Base-by-base conservation (phyloP, 1,140 invertebrate genomes). In the Penaeus chinensis region DNA sequence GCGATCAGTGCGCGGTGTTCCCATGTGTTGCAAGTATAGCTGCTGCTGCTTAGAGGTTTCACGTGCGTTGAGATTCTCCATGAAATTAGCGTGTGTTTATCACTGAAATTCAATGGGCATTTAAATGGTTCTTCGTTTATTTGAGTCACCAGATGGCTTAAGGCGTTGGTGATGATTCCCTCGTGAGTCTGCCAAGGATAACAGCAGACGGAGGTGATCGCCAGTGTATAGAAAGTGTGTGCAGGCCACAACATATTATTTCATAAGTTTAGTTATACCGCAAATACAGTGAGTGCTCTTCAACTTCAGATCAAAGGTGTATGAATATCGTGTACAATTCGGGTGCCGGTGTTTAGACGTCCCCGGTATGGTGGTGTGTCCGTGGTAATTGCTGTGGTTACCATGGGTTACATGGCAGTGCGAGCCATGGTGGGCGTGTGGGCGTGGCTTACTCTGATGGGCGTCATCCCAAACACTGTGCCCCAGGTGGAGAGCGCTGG, bases 311-410 rank as follows among this genome's bases (percentile, higher is more conserved):
- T 54, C 54, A 54, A 16, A 54, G 54, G 71, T 74, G 19, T 74
- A 74, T 74, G 71, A 37, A 74, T 74, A 32, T 74, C 71, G 27
- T 37, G 71, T 24, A 74, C 71, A 74, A 74, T 74, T 85, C 84
- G 77, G 84, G 61, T 85, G 62, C 84, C 84, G 76, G 76, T 78
- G 65, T 82, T 82, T 82, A 77, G 79, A 42, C 80, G 80, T 76
- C 80, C 63, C 81, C 83, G 89, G 85, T 87, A 91, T 91, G 90
- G 91, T 91, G 79, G 90, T 91, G 89, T 89, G 91, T 80, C 90
- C 91, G 82, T 92, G 91, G 91, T 92, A 91, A 90, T 91, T 91
- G 82, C 91, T 91, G 20, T 92, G 91, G 65, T 90, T 78, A 90
- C 89, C 82, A 90, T 90, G 89, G 87, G 71, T 65, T 90, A 90